phyloP scores from a whole-genome alignment of 2,797 vertebrate species.

The Scyliorhinus canicula region DNA sequence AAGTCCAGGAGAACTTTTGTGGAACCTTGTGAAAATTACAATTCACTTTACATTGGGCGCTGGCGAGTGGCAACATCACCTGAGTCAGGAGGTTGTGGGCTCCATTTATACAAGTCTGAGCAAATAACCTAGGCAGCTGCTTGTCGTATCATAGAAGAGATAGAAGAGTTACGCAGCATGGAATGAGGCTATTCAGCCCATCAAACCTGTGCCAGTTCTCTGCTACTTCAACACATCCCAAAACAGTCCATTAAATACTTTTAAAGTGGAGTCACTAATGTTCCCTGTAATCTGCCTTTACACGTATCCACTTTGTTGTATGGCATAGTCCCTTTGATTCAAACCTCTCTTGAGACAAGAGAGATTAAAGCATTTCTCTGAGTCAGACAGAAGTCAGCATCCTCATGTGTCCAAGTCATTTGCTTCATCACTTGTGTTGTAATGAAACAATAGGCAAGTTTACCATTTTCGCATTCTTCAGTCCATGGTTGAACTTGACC shows the following conservation, averaged over 20 bases:
- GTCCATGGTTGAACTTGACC: background rate
- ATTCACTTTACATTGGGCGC: background rate
- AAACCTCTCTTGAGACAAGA: background rate
- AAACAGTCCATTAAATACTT: too few species aligned
- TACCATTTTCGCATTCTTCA: background rate
- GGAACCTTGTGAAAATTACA: background rate
- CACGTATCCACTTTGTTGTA: too few species aligned
- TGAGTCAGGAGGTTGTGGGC: background rate
- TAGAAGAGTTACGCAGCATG: background rate
- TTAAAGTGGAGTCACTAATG: too few species aligned
- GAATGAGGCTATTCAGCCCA: background rate
- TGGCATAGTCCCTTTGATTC: background rate
- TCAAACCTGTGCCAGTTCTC: background rate
- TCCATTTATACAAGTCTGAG: background rate
- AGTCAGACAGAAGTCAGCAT: background rate
- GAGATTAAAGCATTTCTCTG: background rate
- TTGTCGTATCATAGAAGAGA: background rate
- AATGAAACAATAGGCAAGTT: background rate
- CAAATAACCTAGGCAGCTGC: background rate
- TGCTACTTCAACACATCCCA: background rate
- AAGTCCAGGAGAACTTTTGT: background rate
- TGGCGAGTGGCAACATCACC: background rate
- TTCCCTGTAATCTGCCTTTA: too few species aligned
- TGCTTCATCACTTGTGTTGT: background rate
- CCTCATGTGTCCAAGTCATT: background rate